Base-by-base conservation (phyloP, 2,888 invertebrate species). In the Marronus borbonicus region DNA sequence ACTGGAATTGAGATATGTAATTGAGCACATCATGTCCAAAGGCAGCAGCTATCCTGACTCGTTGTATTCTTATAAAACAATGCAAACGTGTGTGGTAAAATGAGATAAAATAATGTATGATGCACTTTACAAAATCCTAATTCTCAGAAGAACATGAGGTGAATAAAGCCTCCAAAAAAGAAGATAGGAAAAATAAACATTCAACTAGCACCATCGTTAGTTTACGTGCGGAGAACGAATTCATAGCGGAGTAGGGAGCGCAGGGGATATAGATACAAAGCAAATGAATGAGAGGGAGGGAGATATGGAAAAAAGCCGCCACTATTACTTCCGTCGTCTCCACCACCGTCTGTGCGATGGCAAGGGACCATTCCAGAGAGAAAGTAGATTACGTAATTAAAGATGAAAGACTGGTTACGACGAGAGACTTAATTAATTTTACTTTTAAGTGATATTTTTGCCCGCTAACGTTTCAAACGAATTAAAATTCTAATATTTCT, bases 361-460 rank as follows among this genome's bases (percentile, higher is more conserved):
- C 55, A 10, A 39, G 14, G 36, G 36, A 65, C 17, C 36, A 68
- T 68, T 50, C 14, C 20, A 20, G 20, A 58, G 20, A n/a, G 68
- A 68, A 50, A 72, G 58, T 60, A 17, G 72, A 72, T 72, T 72
- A 72, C 55, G 58, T 72, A 72, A 72, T 72, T 72, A 72, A 72
- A 72, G 72, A 72, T 72, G 58, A 70, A 70, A 58, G 72, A 36
- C 58, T 55, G 58, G 58, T 72, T 72, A 72, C 58, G 60, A 10
- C 55, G 55, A 58, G 58, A 69, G 31, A 58, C 72, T 72, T 72
- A 72, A 72, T 72, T 72, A 72, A 72, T 72, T 72, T 72, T 72
- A 72, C 72, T 72, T 55, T 72, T 36, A 72, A 72, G 72, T 58
- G 58, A 72, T 58, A 72, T 72, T 68, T 68, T 68, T n/a, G 68